Conservation (phyloP, 2,888 invertebrate species). For the Eulithis prunata region DNA sequence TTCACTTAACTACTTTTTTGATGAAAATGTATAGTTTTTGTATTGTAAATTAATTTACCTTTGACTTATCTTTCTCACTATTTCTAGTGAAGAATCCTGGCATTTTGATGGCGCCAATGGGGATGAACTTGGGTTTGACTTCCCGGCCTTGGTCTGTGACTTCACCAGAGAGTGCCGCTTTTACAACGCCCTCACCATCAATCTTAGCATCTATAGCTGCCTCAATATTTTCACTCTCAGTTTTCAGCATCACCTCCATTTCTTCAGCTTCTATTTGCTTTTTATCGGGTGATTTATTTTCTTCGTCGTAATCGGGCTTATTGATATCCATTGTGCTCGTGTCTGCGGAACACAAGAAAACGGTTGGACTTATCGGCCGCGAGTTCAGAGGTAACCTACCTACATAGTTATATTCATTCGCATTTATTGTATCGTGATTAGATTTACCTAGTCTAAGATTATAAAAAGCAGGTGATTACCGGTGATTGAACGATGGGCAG, state of each 20-base stretch:
- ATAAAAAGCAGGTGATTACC: background rate
- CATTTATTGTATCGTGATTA: background rate
- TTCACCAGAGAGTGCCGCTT: conserved; percentile 81
- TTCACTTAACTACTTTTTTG: too few relatives aligned
- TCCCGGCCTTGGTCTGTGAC: conserved; percentile 88
- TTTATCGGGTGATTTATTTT: conserved; percentile 84
- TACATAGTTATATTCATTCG: background rate
- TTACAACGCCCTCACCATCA: conserved; percentile 77
- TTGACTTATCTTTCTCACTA: conserved; percentile 89
- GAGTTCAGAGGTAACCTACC: background rate
- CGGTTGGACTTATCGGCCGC: too few relatives aligned
- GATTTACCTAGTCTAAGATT: background rate
- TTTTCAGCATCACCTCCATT: conserved; percentile 85
- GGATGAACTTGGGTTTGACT: conserved; percentile 92
- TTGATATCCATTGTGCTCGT: conserved; percentile 73
- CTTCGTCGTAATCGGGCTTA: conserved; percentile 70
- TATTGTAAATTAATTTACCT: conserved; percentile 61
- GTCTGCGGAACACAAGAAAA: conserved; percentile 37
- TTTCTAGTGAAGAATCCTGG: conserved; percentile 93
- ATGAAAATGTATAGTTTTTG: too few relatives aligned
- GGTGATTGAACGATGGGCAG: conserved; percentile 23
- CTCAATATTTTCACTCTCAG: conserved; percentile 81
- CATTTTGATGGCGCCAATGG: conserved; percentile 94
- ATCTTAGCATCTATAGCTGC: conserved; percentile 72
- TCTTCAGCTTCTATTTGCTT: conserved; percentile 87